Conservation (phyloP, 2,113 vertebrate genomes). For the Pangasianodon gigas region DNA sequence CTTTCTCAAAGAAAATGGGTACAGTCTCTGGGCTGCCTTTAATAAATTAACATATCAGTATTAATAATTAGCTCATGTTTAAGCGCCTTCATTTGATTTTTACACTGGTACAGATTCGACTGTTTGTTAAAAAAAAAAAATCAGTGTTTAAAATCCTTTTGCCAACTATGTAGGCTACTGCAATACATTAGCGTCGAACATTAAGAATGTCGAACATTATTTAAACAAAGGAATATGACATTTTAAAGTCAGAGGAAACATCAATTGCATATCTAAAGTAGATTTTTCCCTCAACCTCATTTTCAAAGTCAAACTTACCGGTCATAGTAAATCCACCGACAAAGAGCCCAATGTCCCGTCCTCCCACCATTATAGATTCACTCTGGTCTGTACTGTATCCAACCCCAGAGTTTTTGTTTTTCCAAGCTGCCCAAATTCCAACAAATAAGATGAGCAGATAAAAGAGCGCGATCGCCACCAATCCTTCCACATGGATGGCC, state of each 20-base stretch:
- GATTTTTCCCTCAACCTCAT: background rate
- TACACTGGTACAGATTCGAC: background rate
- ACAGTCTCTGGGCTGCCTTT: conserved; percentile 5
- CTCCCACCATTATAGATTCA: conserved; percentile 94
- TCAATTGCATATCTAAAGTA: background rate
- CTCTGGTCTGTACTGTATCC: conserved; percentile 76
- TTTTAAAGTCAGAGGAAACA: background rate
- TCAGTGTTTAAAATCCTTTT: background rate
- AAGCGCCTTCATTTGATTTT: background rate
- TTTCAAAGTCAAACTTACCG: conserved; percentile 73
- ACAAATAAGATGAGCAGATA: conserved; percentile 90
- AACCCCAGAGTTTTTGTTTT: conserved; percentile 85
- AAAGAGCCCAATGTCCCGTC: conserved; percentile 92
- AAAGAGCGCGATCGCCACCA: conserved; percentile 91
- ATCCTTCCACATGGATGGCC: conserved; percentile 89
- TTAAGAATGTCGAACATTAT: background rate
- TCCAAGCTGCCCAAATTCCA: conserved; percentile 98
- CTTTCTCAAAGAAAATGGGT: background rate
- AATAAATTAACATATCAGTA: background rate
- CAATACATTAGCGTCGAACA: background rate
- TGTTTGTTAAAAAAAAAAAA: background rate
- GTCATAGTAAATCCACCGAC: conserved; percentile 98
- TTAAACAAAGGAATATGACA: background rate
- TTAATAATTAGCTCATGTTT: background rate
- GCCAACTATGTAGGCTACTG: background rate